phyloP scores from a whole-genome alignment of 2,797 vertebrate genomes.

The Eurystomus glaucurus region DNA sequence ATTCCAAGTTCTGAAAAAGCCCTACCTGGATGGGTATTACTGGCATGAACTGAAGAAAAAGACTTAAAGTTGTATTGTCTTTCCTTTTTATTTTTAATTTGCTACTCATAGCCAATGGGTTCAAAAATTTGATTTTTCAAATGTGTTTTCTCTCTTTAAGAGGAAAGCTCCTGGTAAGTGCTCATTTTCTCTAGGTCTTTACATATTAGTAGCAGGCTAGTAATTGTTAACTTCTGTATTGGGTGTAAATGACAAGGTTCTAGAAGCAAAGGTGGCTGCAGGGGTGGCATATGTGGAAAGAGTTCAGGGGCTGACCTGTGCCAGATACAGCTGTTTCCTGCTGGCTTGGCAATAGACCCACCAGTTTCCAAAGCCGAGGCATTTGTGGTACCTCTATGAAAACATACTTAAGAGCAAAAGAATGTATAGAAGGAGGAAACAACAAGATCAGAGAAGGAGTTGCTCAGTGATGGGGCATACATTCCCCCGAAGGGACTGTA shows the following conservation, averaged over 20 bases:
- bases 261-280: neutral
- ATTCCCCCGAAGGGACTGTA: no score
- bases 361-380: neutral
- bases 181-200: neutral
- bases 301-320: neutral
- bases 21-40: neutral
- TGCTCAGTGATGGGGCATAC: neutral
- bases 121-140: neutral
- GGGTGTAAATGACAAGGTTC: neutral
- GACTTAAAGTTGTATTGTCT: neutral
- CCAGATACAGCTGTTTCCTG: neutral
- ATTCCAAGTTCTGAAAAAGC: neutral
- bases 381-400: neutral
- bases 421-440: neutral
- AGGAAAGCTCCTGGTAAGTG: neutral
- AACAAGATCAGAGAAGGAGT: neutral
- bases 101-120: neutral
- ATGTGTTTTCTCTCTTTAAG: accelerated
- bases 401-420: neutral
- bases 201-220: neutral
- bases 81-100: neutral
- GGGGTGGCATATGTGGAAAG: neutral
- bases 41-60: neutral
- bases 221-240: neutral
- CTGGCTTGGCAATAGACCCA: neutral